Conservation (phyloP, 1,140 invertebrate genomes). For the Chrysoperla carnea region DNA sequence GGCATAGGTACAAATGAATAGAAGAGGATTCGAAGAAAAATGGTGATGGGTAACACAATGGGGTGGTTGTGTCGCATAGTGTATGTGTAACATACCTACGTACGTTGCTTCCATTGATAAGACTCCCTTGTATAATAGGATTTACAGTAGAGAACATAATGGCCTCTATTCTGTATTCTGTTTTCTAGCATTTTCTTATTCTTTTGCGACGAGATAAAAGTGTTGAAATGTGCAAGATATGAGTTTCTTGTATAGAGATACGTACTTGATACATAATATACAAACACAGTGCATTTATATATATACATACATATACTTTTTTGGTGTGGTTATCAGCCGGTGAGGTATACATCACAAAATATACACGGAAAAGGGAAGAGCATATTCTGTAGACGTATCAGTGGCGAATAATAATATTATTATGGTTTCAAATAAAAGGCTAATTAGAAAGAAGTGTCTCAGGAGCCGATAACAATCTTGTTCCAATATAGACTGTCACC, state of each 20-base stretch:
- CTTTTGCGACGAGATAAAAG: slow-evolving; percentile 23
- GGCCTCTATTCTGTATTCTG: slow-evolving; percentile 24
- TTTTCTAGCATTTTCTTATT: slow-evolving; percentile 26
- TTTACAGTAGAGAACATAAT: slow-evolving; percentile 27
- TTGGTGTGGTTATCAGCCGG: too few species aligned
- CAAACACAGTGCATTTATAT: slow-evolving; percentile 15
- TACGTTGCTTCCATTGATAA: slow-evolving; percentile 15
- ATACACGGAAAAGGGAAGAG: not conserved
- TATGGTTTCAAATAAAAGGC: too few species aligned
- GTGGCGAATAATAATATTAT: not conserved
- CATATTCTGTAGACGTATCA: not conserved
- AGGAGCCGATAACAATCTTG: too few species aligned
- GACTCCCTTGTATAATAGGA: slow-evolving; percentile 24
- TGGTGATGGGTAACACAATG: too few species aligned
- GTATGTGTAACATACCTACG: not conserved
- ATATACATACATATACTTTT: too few species aligned
- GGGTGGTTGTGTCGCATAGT: too few species aligned
- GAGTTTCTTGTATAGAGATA: slow-evolving; percentile 23
- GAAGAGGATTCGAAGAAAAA: too few species aligned
- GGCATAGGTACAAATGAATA: too few species aligned
- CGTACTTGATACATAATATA: slow-evolving; percentile 23
- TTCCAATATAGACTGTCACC: too few species aligned
- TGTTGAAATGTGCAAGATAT: slow-evolving; percentile 23
- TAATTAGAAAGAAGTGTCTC: too few species aligned
- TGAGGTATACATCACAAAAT: not conserved